Base-by-base conservation (phyloP, 2,113 vertebrate genomes). In the Pheucticus melanocephalus region DNA sequence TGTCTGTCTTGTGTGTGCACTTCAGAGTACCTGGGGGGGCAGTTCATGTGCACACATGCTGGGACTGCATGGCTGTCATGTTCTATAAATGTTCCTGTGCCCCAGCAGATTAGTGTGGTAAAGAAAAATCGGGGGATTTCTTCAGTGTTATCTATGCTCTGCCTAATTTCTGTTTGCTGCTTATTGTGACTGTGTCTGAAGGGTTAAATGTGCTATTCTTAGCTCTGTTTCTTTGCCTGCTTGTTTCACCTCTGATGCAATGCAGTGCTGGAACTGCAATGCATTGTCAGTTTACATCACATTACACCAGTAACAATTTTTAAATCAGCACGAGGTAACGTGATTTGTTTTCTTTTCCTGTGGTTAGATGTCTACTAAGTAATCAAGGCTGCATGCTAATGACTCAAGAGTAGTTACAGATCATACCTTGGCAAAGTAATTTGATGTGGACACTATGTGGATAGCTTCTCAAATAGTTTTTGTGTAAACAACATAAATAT, bases 401-500 rank as follows among this genome's bases (percentile, higher is more conserved):
- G 12, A 77, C 47, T 68, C 15, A 24, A 48, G 56, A 90, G 47
- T 73, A 81, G 88, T 82, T 81, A 64, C 70, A 86, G 71, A 86
- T 95, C 40, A 39, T 78, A 88, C 64, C 72, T 88, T 65, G 76
- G 45, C 47, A 78, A 80, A 78, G 35, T 86, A 81, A 94, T 88
- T 81, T 75, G 68, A 75, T 80, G 86, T 94, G 88, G 93, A 90
- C 60, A 33, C 56, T 83, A 42, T 95, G 87, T 56, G 82, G 88
- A 90, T 73, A 73, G 75, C 85, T 92, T 90, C 76, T 90, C 60
- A 84, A 94, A 66, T 35, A 64, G 35, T 40, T 95, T 75, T 82
- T 66, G 48, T 93, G 93, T 94, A 96, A 97, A 93, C 90, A 95
- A 28, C 90, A 90, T 93, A 96, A 96, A 95, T 95, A 86, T 93